These are phyloP conservation scores for Tympanuchus pallidicinctus DNA, from an alignment of 2,113 vertebrate species.

Conservation along the genomic window DNA sequence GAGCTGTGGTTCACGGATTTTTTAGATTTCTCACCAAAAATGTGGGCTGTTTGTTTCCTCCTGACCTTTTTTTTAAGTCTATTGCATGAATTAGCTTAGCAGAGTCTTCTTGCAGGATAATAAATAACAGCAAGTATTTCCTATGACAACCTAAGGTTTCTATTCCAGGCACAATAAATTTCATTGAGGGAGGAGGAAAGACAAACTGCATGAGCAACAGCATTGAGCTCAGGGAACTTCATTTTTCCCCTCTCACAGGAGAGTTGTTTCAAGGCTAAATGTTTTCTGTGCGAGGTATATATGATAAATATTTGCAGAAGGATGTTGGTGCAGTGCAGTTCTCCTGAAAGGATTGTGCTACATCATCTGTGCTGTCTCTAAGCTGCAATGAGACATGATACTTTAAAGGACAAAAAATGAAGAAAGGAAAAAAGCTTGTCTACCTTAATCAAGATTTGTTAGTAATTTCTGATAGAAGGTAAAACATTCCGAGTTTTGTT, in stretches of 20 bases:
- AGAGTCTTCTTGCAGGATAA: background rate
- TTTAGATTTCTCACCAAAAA: background rate
- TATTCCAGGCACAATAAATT: background rate
- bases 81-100: background rate
- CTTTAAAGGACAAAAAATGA: background rate
- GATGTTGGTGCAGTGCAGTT: background rate
- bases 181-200: slow-evolving; percentile 2
- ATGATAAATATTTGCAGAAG: slow-evolving; percentile 1
- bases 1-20: background rate
- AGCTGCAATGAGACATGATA: background rate
- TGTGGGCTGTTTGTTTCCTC: background rate
- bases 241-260: background rate
- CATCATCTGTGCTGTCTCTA: background rate
- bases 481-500: background rate
- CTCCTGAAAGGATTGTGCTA: background rate
- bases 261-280: slow-evolving; percentile 29
- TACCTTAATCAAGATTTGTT: background rate
- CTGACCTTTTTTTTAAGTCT: background rate
- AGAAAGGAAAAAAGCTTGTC: too few species aligned
- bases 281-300: background rate
- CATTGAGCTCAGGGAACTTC: background rate
- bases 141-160: background rate
- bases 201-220: background rate
- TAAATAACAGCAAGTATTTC: background rate
- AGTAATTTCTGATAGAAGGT: background rate